These are phyloP conservation scores for Calcarius lapponicus DNA, from an alignment of 2,797 vertebrate genomes.

Conservation along the genomic window DNA sequence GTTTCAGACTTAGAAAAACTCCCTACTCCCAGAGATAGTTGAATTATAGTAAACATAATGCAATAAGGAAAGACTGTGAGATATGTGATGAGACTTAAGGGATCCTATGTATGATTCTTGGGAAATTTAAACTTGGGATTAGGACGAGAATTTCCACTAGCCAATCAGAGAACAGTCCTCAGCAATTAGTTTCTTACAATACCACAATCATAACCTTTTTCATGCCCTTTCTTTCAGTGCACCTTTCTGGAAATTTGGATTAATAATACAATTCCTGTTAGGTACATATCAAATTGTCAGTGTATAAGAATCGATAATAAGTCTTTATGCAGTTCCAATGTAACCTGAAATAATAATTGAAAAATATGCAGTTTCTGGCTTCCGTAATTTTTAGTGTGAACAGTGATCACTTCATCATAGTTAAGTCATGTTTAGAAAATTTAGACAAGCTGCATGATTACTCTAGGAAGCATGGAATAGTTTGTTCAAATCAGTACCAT, in stretches of 20 bases:
- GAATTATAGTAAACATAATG: neutral
- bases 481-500: conserved; percentile 81
- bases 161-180: neutral
- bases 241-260: neutral
- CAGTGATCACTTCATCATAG: conserved; percentile 74
- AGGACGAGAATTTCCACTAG: neutral
- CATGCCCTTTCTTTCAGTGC: neutral
- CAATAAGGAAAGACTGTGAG: neutral
- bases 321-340: neutral
- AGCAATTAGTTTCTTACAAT: neutral
- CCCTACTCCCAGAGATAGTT: neutral
- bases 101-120: neutral
- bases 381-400: conserved; percentile 58
- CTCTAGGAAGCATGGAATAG: conserved; percentile 75
- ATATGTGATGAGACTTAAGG: neutral
- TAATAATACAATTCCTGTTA: neutral
- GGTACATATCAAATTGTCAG: neutral
- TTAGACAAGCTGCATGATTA: conserved; percentile 74
- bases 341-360: conserved; percentile 52
- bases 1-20: neutral
- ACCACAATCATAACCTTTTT: neutral
- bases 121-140: neutral
- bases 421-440: conserved; percentile 79
- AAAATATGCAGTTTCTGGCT: conserved; percentile 45
- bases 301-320: neutral